These are phyloP conservation scores for Luffia ferchaultella DNA, from an alignment of 2,888 invertebrate species.

Conservation along the genomic window DNA sequence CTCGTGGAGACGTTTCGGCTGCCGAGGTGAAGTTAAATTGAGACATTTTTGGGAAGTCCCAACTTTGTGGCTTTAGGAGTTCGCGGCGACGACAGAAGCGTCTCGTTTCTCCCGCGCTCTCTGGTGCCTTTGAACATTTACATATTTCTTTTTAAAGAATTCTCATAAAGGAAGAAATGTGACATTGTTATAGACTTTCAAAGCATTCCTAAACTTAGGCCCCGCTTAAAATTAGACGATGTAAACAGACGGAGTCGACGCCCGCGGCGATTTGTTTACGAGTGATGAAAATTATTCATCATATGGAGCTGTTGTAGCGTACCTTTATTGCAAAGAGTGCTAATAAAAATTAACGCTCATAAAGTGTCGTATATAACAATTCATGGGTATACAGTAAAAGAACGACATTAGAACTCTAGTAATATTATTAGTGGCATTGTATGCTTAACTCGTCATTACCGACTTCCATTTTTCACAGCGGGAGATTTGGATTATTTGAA, in stretches of 20 bases:
- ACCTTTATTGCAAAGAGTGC: not conserved
- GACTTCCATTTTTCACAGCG: not conserved
- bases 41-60: no score
- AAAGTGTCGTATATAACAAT: not conserved
- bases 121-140: not conserved
- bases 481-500: not conserved
- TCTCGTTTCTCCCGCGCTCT: not conserved
- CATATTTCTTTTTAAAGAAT: not conserved
- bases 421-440: no score
- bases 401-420: no score
- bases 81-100: no score
- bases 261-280: not conserved
- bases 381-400: no score
- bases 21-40: no score
- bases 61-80: no score
- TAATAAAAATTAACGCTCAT: not conserved
- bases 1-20: no score
- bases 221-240: not conserved
- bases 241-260: not conserved
- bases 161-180: not conserved
- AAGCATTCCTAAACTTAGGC: not conserved
- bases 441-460: no score
- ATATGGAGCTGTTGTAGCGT: not conserved
- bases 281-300: not conserved
- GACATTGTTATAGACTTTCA: not conserved